Base-by-base conservation (phyloP, 2,888 invertebrate species). In the Drosophila aldrichi region DNA sequence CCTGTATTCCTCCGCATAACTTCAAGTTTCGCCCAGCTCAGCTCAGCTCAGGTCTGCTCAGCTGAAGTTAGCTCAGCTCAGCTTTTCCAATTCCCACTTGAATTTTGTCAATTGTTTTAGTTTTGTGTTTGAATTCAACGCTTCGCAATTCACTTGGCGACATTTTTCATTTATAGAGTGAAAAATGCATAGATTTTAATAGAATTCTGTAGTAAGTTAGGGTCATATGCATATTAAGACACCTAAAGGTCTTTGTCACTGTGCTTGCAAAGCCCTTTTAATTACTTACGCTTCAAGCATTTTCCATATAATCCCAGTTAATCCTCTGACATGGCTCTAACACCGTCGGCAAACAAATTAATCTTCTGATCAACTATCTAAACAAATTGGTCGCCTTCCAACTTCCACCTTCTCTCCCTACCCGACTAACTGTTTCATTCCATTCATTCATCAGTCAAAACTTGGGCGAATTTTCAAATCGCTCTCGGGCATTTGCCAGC, bases 21-120 rank as follows among this genome's bases (percentile, higher is more conserved):
- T 76, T 76, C 46, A 10, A 22, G 46, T 51, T 63, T 10, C 36
- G 9, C 32, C 10, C 32, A 32, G 57, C 51, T 22, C 20, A 22
- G 20, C 20, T 22, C 51, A 22, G 10, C 52, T 36, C 29, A 29
- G 29, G 29, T 22, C 51, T 16, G 10, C 52, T 36, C 18, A 16
- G 20, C 36, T 25, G 40, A 54, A 16, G 8, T 55, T 4, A 3
- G 10, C 29, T 14, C 29, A 32, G 25, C 55, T 14, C 40, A 29
- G 55, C 10, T 43, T 10, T 41, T 32, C 48, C 69, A 73, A 65
- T 55, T 86, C 83, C 79, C 77, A 61, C 51, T 59, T 52, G 81
- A 70, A 52, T 67, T 79, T 56, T 52, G 60, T 63, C 70, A 72
- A 83, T 83, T 83, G 87, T 83, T 83, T 83, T 56, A 86, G 73